Base-by-base conservation (phyloP, 2,888 invertebrate species). In the Ernsta delagoae region DNA sequence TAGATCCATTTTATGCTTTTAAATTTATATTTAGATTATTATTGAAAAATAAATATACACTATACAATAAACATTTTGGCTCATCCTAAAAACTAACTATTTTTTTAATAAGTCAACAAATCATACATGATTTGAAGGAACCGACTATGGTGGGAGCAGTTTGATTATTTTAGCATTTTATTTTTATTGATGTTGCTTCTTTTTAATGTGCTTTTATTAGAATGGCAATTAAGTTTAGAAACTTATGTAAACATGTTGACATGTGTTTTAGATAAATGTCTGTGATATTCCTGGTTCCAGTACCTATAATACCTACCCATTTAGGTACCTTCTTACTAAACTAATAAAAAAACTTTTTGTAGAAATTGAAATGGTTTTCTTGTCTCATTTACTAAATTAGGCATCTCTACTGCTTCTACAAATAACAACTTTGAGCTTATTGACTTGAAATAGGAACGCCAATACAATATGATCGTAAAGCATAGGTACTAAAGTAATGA, bases 171-270 rank as follows among this genome's bases (percentile, higher is more conserved):
- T 83, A 73, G 83, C 83, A 56, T 70, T 83, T 79, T 36, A 62
- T 59, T 77, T 80, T 76, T 62, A 72, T 79, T 79, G 75, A 67
- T 77, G 73, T 63, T 71, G 77, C 77, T 75, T 74, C 61, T 74
- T 75, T 70, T 68, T 68, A n/a, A 72, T 66, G 72, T 72, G 77
- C 78, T 77, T 77, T 6, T 72, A 72, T 70, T 71, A 60, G 24
- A n/a, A 50, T 50, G 7, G n/a, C 16, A 24, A 50, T 16, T 8
- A 50, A 48, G 12, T 48, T n/a, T n/a, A 45, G 0, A 45, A 45
- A 45, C n/a, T n/a, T 45, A 24, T 53, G 3, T 24, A 24, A 1
- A 24, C 24, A 24, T 24, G 24, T 24, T 24, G 24, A 1, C 24
- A 24, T 24, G 24, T 24, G 24, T 24, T 24, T 24, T 24, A 24